Evolutionary conservation across 2,888 invertebrate genomes (phyloP).

Genomic region (Laothoe populi): DNA sequence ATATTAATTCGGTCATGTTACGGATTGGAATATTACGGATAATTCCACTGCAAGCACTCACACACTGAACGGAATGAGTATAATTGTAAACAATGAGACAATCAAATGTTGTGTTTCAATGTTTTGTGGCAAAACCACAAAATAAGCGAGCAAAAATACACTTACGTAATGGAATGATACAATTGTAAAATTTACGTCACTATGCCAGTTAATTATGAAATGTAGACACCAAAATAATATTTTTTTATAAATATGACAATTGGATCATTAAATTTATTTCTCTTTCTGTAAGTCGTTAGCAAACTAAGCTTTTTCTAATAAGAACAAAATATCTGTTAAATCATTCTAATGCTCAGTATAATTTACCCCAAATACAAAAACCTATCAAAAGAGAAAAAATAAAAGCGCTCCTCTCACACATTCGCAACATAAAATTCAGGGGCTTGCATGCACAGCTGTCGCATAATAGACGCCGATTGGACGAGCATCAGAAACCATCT

Average conservation of each 20-base stretch:
- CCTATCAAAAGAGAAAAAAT: no score
- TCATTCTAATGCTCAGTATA: no score
- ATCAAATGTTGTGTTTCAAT: background rate
- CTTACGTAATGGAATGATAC: no score
- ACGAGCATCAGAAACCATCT: slow-evolving; percentile 40
- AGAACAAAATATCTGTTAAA: no score
- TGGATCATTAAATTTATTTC: no score
- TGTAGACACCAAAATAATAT: no score
- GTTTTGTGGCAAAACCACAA: background rate
- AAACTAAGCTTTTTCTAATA: no score
- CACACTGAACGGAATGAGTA: background rate
- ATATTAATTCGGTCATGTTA: slow-evolving; percentile 12
- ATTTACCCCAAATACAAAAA: no score
- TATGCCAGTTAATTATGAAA: no score
- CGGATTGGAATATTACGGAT: slow-evolving; percentile 16
- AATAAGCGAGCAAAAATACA: background rate
- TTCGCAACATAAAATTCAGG: slow-evolving; percentile 7
- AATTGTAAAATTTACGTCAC: no score
- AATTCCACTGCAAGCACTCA: background rate
- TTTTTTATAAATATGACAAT: no score
- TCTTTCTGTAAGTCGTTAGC: no score
- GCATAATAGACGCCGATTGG: slow-evolving; percentile 38
- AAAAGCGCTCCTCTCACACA: background rate
- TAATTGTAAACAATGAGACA: slow-evolving; percentile 11
- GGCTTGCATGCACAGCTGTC: slow-evolving; percentile 37